Evolutionary conservation across 2,888 invertebrate genomes (phyloP), one percentile per base, ranked within the genome.

Genomic region (Acholoe squamosa): DNA sequence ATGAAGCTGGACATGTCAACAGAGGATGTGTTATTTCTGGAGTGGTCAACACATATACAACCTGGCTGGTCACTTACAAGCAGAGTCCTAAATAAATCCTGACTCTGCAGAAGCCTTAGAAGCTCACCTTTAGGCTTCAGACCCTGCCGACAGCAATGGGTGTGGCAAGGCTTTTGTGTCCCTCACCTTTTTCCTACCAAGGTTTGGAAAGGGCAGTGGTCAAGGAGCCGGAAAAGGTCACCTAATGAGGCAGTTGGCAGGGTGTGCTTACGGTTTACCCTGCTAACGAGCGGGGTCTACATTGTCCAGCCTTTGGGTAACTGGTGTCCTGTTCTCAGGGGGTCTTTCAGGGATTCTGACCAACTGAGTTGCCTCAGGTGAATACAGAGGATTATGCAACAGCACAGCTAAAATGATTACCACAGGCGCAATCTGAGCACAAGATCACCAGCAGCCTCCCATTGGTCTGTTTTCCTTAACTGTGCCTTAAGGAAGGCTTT

Each of bases 291-390:
- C 3, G 3, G 1, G 28, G 25, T 7, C 28, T 28, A 28, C 71
- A 28, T 71, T 71, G 71, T 71, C 71, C 71, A 71, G 71, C 14
- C 28, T 14, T 71, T 71, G 71, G 71, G 71, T n/a, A 71, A 71
- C 71, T 28, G 71, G 71, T 71, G 71, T 71, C 71, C 14, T 7
- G 71, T 28, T 28, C 25, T 28, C 28, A 71, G 71, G 71, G 28
- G 71, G 25, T 14, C 71, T 28, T 71, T 71, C 71, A 61, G 22
- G 61, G 43, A n/a, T n/a, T 61, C 61, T 3, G 3, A 19, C 61
- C 61, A n/a, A 61, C 61, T 61, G 61, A 7, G 61, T n/a, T 61
- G 61, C 22, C 22, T 61, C 61, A 61, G n/a, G n/a, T 61, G 61
- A 61, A 61, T n/a, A 61, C 5, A n/a, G 7, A 61, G n/a, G 61